phyloP scores from a whole-genome alignment of 2,113 vertebrate genomes.

The Malurus elegans region DNA sequence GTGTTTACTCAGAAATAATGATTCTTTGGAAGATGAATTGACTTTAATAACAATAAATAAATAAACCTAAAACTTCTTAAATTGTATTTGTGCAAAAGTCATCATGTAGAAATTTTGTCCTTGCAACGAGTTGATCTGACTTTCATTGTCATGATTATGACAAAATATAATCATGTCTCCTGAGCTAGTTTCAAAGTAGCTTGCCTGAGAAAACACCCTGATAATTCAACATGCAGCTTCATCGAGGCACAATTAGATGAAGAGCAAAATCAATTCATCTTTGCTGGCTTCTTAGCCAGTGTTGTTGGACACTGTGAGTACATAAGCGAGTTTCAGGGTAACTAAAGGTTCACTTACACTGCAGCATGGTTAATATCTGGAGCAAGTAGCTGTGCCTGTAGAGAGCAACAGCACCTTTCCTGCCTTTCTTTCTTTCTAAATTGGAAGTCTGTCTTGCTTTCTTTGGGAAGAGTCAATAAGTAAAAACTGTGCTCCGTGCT shows the following conservation, averaged over 20 bases:
- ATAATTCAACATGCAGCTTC: background rate
- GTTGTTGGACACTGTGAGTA: background rate
- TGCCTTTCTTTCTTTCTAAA: background rate
- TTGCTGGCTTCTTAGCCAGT: background rate
- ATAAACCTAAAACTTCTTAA: background rate
- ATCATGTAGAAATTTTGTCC: background rate
- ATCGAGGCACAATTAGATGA: background rate
- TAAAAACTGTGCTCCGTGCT: background rate
- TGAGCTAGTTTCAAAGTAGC: background rate
- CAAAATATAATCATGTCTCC: background rate
- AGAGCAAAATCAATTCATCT: background rate
- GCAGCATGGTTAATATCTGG: background rate
- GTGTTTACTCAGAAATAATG: background rate
- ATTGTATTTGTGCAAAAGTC: background rate
- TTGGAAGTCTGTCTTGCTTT: background rate
- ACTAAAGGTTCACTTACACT: background rate
- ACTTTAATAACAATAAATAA: background rate
- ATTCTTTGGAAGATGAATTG: background rate
- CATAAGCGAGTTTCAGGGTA: background rate
- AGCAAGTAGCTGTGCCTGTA: background rate
- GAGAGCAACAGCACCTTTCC: background rate
- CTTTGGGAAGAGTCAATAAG: background rate
- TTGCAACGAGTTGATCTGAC: background rate
- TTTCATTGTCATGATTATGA: background rate
- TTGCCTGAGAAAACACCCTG: background rate